Conservation (phyloP, 2,113 vertebrate species). For the Pholis gunnellus region DNA sequence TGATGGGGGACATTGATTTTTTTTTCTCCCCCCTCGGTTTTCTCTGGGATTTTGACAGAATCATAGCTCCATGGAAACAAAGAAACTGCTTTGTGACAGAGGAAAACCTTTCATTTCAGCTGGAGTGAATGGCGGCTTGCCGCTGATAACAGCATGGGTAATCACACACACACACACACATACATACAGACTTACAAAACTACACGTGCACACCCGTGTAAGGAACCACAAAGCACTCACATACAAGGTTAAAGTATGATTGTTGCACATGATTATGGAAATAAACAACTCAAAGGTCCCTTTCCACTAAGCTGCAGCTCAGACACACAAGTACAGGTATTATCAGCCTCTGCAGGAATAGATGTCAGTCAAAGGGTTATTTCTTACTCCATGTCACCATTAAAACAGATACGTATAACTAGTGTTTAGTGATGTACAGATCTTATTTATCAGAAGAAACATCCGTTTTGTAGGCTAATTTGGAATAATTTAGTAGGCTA, state of each 20-base stretch:
- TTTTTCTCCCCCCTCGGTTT: constrained; percentile 86
- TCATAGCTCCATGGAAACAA: constrained; percentile 99
- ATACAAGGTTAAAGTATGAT: constrained; percentile 76
- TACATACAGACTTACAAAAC: constrained; percentile 12
- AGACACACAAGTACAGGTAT: constrained; percentile 67
- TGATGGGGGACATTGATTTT: constrained; percentile 93
- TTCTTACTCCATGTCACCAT: constrained; percentile 32
- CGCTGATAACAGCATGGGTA: constrained; percentile 83
- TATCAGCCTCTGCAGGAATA: constrained; percentile 52
- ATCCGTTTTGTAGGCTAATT: neutral
- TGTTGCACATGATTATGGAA: constrained; percentile 73
- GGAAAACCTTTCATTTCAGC: constrained; percentile 94
- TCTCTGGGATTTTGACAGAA: constrained; percentile 97
- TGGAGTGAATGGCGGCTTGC: constrained; percentile 92
- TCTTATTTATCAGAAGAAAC: neutral
- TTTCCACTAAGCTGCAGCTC: constrained; percentile 73
- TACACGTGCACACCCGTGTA: constrained; percentile 16
- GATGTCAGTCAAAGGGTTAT: constrained; percentile 36
- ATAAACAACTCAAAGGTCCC: constrained; percentile 77
- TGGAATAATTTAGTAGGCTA: neutral
- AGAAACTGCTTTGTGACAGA: constrained; percentile 96
- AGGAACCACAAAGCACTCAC: constrained; percentile 48
- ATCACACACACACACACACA: constrained; percentile 72
- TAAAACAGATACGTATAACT: neutral
- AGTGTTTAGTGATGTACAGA: neutral